Conservation (phyloP, 2,113 vertebrate species). For the Morphnarchus princeps region DNA sequence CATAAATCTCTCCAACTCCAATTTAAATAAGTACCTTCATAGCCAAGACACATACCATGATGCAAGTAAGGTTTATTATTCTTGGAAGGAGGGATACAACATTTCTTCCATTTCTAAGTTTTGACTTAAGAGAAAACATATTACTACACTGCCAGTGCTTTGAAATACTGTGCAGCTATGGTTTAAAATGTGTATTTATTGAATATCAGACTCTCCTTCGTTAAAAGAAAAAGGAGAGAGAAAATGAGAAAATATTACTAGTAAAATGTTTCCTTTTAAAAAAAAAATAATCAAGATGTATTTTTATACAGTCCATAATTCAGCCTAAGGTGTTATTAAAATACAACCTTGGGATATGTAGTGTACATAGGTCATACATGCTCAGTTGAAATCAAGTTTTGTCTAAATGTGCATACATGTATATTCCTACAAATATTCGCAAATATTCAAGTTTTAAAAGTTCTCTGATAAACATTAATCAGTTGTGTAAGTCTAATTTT, state of each 20-base stretch:
- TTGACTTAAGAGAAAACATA: background rate
- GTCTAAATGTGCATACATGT: rapidly evolving
- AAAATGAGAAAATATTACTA: background rate
- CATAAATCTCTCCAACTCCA: background rate
- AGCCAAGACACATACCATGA: background rate
- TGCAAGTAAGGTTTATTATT: background rate
- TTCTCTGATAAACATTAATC: background rate
- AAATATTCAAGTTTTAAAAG: background rate
- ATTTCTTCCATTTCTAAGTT: background rate
- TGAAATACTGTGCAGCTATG: background rate
- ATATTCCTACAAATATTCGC: background rate
- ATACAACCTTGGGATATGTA: background rate
- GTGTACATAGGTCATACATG: background rate
- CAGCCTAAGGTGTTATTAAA: background rate
- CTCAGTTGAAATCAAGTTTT: background rate
- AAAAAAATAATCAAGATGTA: background rate
- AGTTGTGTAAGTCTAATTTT: background rate
- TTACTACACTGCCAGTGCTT: background rate
- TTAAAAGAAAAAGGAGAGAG: background rate
- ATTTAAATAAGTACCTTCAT: background rate
- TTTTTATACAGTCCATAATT: background rate
- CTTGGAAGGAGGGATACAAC: background rate
- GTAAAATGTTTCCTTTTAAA: background rate
- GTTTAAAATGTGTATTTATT: background rate
- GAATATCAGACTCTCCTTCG: background rate